These are phyloP conservation scores for Hanleya hanleyi DNA, from an alignment of 2,888 invertebrate species.

Conservation along the genomic window DNA sequence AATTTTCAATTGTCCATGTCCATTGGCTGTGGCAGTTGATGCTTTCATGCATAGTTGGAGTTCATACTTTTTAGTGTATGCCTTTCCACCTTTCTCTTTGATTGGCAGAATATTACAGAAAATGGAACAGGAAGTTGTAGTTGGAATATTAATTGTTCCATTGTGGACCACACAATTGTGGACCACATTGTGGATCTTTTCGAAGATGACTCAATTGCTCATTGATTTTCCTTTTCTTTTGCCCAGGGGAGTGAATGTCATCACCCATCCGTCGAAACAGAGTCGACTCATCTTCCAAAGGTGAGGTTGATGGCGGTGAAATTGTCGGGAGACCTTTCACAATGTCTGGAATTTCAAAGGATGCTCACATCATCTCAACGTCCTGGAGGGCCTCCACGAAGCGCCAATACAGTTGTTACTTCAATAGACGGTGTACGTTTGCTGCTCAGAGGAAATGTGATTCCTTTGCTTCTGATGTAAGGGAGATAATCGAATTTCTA, in stretches of 20 bases:
- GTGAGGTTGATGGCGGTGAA: not conserved
- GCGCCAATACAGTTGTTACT: not conserved
- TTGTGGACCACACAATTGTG: no score
- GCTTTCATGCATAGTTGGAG: no score
- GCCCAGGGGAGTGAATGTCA: not conserved
- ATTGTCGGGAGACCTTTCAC: not conserved
- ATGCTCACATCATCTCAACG: not conserved
- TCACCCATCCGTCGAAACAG: not conserved
- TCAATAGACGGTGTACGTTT: not conserved
- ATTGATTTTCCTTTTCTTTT: no score
- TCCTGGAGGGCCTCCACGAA: not conserved
- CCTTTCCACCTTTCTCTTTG: no score
- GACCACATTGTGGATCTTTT: no score
- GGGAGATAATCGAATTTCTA: not conserved
- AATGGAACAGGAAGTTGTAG: no score
- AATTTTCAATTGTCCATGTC: no score
- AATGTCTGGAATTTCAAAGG: not conserved
- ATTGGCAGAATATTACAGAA: no score
- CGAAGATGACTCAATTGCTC: no score
- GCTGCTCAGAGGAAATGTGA: not conserved
- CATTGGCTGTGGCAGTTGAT: no score
- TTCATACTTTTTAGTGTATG: no score
- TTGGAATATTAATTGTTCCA: no score
- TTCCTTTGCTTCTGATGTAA: not conserved
- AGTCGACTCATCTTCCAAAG: not conserved